Evolutionary conservation across 2,113 vertebrate genomes (phyloP).

Genomic region (Campylorhamphus procurvoides): DNA sequence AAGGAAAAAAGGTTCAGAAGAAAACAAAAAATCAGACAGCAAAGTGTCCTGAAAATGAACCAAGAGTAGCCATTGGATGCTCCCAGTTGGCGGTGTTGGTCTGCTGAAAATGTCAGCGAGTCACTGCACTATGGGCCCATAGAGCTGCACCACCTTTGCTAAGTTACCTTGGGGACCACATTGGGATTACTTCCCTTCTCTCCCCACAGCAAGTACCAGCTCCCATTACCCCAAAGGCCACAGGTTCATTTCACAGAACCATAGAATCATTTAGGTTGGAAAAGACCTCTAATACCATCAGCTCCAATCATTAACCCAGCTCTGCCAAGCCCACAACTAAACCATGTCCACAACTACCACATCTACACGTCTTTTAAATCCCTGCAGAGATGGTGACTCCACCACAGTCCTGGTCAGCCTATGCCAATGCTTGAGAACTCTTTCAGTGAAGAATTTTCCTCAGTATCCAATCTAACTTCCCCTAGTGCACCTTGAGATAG

Average conservation of each 20-base stretch:
- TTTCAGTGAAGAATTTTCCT: neutral
- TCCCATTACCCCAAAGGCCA: neutral
- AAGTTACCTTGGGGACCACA: neutral
- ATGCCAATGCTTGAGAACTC: neutral
- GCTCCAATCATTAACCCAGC: neutral
- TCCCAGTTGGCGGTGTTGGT: neutral
- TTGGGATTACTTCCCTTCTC: neutral
- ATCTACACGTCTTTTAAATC: neutral
- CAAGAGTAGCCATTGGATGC: neutral
- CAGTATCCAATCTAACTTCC: neutral
- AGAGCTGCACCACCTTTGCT: neutral
- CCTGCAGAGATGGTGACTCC: neutral
- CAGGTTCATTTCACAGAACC: neutral
- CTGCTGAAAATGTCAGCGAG: neutral
- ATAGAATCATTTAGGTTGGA: neutral
- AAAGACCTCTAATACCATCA: neutral
- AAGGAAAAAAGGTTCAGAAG: neutral
- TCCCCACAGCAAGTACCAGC: neutral
- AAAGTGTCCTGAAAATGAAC: neutral
- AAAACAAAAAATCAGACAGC: neutral
- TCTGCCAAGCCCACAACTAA: neutral
- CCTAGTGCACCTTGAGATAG: neutral
- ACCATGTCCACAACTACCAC: neutral
- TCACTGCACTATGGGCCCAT: neutral
- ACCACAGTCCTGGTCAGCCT: neutral